Conservation (phyloP, 1,140 invertebrate genomes). For the Asbolus verrucosus region DNA sequence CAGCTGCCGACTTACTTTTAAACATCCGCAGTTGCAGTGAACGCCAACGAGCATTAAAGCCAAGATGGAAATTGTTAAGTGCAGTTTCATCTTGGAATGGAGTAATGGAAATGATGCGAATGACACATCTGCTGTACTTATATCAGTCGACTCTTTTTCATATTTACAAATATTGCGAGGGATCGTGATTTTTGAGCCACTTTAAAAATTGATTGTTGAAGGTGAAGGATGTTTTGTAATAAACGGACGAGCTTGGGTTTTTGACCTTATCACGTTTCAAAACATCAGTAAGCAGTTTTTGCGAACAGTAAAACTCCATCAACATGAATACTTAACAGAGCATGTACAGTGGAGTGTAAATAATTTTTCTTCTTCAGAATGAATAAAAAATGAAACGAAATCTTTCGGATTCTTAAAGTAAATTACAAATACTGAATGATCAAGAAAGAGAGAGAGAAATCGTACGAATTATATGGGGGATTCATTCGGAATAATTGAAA, state of each 20-base stretch:
- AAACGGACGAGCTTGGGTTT: not conserved
- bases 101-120: constrained; percentile 12
- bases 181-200: constrained; percentile 1
- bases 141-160: too few relatives aligned
- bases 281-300: constrained; percentile 10
- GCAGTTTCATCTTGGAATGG: not conserved
- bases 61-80: not conserved
- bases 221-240: not conserved
- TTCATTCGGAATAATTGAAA: too few relatives aligned
- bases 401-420: too few relatives aligned
- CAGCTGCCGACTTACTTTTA: constrained; percentile 46
- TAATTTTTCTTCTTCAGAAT: too few relatives aligned
- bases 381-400: too few relatives aligned
- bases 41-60: constrained; percentile 13
- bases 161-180: constrained; percentile 1
- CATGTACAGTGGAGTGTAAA: too few relatives aligned
- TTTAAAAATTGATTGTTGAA: not conserved
- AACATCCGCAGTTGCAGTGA: constrained; percentile 46
- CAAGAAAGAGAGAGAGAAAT: too few relatives aligned
- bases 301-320: too few relatives aligned
- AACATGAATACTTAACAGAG: too few relatives aligned
- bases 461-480: too few relatives aligned
- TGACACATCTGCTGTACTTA: too few relatives aligned
- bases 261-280: constrained; percentile 11
- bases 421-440: too few relatives aligned